Conservation (phyloP, 1,140 invertebrate genomes). For the Diprion similis region DNA sequence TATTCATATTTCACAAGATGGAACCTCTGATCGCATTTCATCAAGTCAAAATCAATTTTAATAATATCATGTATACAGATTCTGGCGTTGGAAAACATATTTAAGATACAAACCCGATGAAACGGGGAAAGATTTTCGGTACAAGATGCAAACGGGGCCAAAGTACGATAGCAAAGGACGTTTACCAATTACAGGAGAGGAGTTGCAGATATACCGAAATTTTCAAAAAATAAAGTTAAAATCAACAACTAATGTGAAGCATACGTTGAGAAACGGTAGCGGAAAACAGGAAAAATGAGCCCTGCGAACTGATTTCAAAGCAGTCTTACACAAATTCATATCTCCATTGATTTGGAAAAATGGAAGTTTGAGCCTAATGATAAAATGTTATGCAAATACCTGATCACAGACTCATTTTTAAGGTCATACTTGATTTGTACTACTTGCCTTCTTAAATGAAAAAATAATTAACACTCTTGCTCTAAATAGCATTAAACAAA, state of each 20-base stretch:
- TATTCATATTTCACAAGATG: slow-evolving; percentile 8
- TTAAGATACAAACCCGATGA: slow-evolving; percentile 25
- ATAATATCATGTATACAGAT: slow-evolving; percentile 10
- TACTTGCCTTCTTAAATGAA: neutral
- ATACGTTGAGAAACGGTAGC: slow-evolving; percentile 16
- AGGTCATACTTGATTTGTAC: slow-evolving; percentile 16
- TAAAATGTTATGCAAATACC: slow-evolving; percentile 12
- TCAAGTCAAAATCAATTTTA: neutral
- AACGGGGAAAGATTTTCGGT: slow-evolving; percentile 24
- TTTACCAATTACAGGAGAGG: slow-evolving; percentile 24
- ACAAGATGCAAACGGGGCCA: slow-evolving; percentile 28
- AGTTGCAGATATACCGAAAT: slow-evolving; percentile 13
- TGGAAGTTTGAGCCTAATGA: neutral
- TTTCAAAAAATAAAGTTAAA: slow-evolving; percentile 10
- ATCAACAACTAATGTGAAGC: neutral
- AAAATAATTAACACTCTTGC: slow-evolving; percentile 8
- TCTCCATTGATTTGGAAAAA: neutral
- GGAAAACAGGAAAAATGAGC: neutral
- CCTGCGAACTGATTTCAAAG: neutral
- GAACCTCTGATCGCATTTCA: neutral
- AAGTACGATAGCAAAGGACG: slow-evolving; percentile 23
- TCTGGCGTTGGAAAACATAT: slow-evolving; percentile 29
- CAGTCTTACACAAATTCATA: neutral
- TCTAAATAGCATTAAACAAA: slow-evolving; percentile 5
- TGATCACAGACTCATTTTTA: slow-evolving; percentile 17